A percentile compares a stretch with the other conserved stretches of the same genome.
Evolutionary conservation across 2,888 invertebrate species (phyloP).

Genomic region (Eumacrocentrus americanus): DNA sequence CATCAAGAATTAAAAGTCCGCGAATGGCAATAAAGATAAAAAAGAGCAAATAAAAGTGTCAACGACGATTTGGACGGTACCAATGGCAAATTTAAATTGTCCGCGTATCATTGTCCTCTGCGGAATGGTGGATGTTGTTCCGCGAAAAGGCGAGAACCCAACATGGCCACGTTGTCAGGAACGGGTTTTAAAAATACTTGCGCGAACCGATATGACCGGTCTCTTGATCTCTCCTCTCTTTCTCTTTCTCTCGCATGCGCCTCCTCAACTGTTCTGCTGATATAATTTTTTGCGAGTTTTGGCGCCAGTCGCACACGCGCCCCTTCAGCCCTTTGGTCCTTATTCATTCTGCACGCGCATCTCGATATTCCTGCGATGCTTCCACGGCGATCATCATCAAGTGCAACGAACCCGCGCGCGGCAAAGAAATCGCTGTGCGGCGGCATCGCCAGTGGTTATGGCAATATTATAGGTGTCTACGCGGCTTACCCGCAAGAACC

Average conservation of each 20-base stretch:
- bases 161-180: constrained; percentile 23
- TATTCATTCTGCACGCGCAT: background rate
- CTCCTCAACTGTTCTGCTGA: constrained; percentile 7
- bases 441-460: constrained; percentile 11
- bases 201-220: constrained; percentile 13
- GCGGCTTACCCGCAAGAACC: constrained; percentile 12
- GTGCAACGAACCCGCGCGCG: constrained; percentile 30
- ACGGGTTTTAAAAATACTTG: constrained; percentile 28
- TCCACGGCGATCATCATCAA: constrained; percentile 8
- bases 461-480: constrained; percentile 25
- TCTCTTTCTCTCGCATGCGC: too few relatives aligned
- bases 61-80: constrained; percentile 5
- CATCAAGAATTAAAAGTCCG: too few relatives aligned
- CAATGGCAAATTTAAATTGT: constrained; percentile 16
- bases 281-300: constrained; percentile 42
- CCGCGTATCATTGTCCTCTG: constrained; percentile 21
- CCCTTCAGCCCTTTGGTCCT: background rate
- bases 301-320: constrained; percentile 38
- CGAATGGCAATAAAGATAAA: too few relatives aligned
- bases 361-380: constrained; percentile 4
- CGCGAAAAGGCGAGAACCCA: constrained; percentile 16
- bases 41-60: constrained; percentile 12
- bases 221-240: too few relatives aligned
- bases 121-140: constrained; percentile 25
- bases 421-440: constrained; percentile 10